These are phyloP conservation scores for Watsonalla cultraria DNA, from an alignment of 2,888 invertebrate species.

Conservation along the genomic window DNA sequence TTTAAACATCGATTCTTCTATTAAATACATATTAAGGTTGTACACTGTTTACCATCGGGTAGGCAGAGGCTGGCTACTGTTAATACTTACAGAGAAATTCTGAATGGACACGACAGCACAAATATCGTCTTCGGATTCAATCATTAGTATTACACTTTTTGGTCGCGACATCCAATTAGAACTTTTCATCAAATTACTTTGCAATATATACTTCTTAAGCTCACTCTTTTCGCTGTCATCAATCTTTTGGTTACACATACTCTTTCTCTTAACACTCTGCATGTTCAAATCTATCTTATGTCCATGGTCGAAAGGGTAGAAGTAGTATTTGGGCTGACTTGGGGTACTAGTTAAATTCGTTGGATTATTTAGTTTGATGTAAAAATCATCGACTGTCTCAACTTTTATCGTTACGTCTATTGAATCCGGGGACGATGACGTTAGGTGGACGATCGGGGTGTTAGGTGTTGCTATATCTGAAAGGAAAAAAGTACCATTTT, in stretches of 20 bases:
- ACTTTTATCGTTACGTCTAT: slow-evolving; percentile 80
- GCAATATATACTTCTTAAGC: slow-evolving; percentile 28
- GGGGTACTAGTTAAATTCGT: slow-evolving; percentile 68
- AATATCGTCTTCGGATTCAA: slow-evolving; percentile 81
- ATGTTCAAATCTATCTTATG: slow-evolving; percentile 40
- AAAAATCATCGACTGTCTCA: slow-evolving; percentile 79
- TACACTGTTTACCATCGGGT: no score
- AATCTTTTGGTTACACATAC: slow-evolving; percentile 77
- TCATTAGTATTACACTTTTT: slow-evolving; percentile 79
- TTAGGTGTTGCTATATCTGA: slow-evolving; percentile 58
- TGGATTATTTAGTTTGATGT: slow-evolving; percentile 57
- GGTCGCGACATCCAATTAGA: slow-evolving; percentile 54
- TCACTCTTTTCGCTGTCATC: slow-evolving; percentile 28
- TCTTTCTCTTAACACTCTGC: slow-evolving; percentile 56
- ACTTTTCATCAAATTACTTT: slow-evolving; percentile 29
- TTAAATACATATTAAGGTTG: no score
- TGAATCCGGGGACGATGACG: slow-evolving; percentile 79
- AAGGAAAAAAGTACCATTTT: slow-evolving; percentile 13
- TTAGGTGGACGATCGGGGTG: slow-evolving; percentile 82
- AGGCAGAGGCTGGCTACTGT: no score
- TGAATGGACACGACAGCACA: slow-evolving; percentile 91
- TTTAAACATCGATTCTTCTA: no score
- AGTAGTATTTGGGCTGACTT: slow-evolving; percentile 73
- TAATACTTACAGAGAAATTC: slow-evolving; percentile 80
- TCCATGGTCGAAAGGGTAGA: slow-evolving; percentile 71